Evolutionary conservation across 1,140 invertebrate species (phyloP).

Genomic region (Formica selysi): DNA sequence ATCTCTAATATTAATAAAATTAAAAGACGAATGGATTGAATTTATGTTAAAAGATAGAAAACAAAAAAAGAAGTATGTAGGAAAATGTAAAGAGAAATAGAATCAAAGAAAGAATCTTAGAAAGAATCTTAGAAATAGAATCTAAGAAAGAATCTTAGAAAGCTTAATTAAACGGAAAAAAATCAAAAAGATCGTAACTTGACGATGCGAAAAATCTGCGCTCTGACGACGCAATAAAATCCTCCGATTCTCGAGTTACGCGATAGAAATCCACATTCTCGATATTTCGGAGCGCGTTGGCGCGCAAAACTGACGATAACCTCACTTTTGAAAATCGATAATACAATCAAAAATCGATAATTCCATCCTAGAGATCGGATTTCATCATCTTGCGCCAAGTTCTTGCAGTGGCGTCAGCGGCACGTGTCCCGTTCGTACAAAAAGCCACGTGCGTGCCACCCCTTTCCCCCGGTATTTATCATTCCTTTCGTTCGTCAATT

Average conservation of each 20-base stretch:
- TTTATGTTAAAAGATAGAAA: not conserved
- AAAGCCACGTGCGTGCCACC: not conserved
- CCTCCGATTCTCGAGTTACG: slow-evolving; percentile 30
- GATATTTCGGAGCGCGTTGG: slow-evolving; percentile 50
- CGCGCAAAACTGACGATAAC: slow-evolving; percentile 64
- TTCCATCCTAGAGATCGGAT: not conserved
- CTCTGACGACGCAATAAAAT: too few relatives aligned
- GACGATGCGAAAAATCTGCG: not conserved
- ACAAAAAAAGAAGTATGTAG: too few relatives aligned
- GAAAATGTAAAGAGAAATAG: too few relatives aligned
- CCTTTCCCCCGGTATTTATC: not conserved
- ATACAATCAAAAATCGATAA: not conserved
- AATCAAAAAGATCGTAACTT: too few relatives aligned
- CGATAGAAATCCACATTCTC: slow-evolving; percentile 40
- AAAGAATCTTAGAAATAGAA: too few relatives aligned
- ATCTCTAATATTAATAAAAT: not conserved
- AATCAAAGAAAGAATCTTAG: too few relatives aligned
- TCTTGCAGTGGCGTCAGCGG: not conserved
- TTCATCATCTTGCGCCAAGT: not conserved
- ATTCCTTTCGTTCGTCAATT: not conserved
- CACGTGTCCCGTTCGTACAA: not conserved
- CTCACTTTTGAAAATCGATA: slow-evolving; percentile 69
- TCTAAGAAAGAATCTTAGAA: too few relatives aligned
- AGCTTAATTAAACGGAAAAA: too few relatives aligned
- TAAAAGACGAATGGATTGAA: not conserved